Evolutionary conservation across 2,888 invertebrate genomes (phyloP), one percentile per base, ranked within the genome.

Genomic region (Euzophera pinguis): DNA sequence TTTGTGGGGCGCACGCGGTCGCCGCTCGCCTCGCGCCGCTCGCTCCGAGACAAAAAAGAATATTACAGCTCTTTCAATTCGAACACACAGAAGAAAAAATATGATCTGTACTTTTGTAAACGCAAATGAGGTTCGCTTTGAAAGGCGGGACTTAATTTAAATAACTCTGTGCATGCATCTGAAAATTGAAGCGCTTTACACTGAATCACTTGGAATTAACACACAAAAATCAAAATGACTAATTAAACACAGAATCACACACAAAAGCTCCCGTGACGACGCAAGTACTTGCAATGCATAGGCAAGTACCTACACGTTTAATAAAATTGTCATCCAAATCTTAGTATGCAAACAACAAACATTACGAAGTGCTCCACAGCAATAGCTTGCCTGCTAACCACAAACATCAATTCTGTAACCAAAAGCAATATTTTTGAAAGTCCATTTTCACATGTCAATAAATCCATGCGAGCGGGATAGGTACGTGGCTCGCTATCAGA

Each of bases 101-200:
- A 85, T 84, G 79, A 84, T 87, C 84, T 82, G 75, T 81, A 87
- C 84, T 86, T 86, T 86, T 86, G 78, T 84, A 75, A 84, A 84
- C 75, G 81, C 78, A 87, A 88, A 89, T 87, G 86, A 88, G 82
- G 74, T 81, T 81, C 78, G 73, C 79, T 87, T 86, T 84, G 81
- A 73, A 80, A 81, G 74, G 71, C 75, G 65, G 68, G 75, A 75
- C 75, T 80, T 76, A 76, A 84, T 84, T 84, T 81, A 80, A 82
- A 85, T 81, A 81, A 75, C 67, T 71, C 68, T 66, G 67, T 67
- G 64, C 62, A 69, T 65, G 64, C 65, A 63, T 63, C 67, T 69
- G 67, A 69, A 67, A 67, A 62, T 43, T 63, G 67, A 73, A 48
- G 37, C 47, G 35, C 47, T 47, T 47, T 64, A 66, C 69, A 69